Evolutionary conservation across 2,113 vertebrate species (phyloP).

Genomic region (Paradisaea rubra): DNA sequence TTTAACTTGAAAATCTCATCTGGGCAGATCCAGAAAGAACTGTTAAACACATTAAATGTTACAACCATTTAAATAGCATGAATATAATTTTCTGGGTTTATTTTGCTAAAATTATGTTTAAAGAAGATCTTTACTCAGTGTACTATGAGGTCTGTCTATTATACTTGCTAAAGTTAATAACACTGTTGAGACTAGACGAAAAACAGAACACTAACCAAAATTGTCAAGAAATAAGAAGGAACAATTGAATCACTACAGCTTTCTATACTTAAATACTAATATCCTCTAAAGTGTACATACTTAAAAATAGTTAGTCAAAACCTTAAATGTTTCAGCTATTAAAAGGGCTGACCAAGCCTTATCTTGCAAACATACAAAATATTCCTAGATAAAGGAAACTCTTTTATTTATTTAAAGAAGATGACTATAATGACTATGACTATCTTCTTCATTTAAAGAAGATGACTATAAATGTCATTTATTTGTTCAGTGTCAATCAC

Average conservation of each 20-base stretch:
- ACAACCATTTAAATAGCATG: constrained; percentile 62
- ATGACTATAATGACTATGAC: neutral
- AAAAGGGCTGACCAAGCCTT: neutral
- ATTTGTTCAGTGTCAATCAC: neutral
- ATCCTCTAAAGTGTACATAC: constrained; percentile 28
- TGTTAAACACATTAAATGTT: constrained; percentile 63
- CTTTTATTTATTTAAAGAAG: neutral
- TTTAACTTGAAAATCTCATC: constrained; percentile 65
- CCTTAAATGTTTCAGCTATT: constrained; percentile 3
- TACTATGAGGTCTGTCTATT: constrained; percentile 20
- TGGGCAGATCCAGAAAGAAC: constrained; percentile 45
- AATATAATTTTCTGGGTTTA: constrained; percentile 66
- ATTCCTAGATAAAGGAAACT: neutral
- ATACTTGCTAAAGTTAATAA: constrained; percentile 64
- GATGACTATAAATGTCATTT: neutral
- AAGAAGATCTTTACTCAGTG: constrained; percentile 62
- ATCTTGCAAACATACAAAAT: neutral
- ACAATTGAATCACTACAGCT: neutral
- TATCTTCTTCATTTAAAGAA: neutral
- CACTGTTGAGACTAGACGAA: constrained; percentile 40
- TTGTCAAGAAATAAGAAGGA: neutral
- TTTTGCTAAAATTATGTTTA: constrained; percentile 68
- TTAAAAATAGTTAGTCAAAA: constrained; percentile 55
- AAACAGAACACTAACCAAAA: constrained; percentile 42
- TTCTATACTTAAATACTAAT: constrained; percentile 5